Evolutionary conservation across 2,888 invertebrate genomes (phyloP).

Genomic region (Melanostoma mellinum): DNA sequence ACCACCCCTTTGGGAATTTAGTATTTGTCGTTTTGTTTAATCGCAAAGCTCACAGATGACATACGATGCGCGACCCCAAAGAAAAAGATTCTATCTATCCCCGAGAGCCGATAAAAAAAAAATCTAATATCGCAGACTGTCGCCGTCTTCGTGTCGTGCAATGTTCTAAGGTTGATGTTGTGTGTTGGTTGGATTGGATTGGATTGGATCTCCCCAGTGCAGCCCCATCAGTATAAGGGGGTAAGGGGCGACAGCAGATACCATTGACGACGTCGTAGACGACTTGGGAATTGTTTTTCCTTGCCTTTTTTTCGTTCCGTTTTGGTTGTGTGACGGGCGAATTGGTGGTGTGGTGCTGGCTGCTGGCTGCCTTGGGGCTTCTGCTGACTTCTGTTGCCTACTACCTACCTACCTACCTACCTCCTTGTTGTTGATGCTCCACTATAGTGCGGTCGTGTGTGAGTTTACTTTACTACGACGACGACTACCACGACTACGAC

Average conservation of each 20-base stretch:
- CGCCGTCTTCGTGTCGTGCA: constrained; percentile 51
- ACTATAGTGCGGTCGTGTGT: constrained; percentile 60
- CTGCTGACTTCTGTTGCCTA: constrained; percentile 55
- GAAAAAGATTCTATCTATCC: constrained; percentile 53
- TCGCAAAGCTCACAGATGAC: constrained; percentile 55
- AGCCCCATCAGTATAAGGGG: constrained; percentile 41
- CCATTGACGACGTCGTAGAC: constrained; percentile 69
- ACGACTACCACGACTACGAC: background rate
- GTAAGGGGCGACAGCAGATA: constrained; percentile 33
- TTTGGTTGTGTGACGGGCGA: constrained; percentile 23
- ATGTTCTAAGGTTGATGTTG: constrained; percentile 60
- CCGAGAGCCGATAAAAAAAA: constrained; percentile 54
- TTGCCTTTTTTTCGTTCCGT: constrained; percentile 58
- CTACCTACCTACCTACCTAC: constrained; percentile 36
- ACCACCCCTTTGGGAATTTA: constrained; percentile 42
- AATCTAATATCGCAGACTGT: constrained; percentile 66
- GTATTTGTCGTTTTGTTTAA: background rate
- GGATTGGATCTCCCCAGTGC: constrained; percentile 48
- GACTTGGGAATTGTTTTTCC: constrained; percentile 69
- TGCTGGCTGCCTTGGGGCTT: constrained; percentile 60
- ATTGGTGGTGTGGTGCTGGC: constrained; percentile 40
- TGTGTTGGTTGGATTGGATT: constrained; percentile 41
- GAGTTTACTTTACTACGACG: constrained; percentile 52
- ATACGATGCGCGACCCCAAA: constrained; percentile 66
- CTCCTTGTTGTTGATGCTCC: constrained; percentile 55